Evolutionary conservation across 2,888 invertebrate species (phyloP), one percentile per base, ranked within the genome.

Genomic region (Apocheima hispidaria): DNA sequence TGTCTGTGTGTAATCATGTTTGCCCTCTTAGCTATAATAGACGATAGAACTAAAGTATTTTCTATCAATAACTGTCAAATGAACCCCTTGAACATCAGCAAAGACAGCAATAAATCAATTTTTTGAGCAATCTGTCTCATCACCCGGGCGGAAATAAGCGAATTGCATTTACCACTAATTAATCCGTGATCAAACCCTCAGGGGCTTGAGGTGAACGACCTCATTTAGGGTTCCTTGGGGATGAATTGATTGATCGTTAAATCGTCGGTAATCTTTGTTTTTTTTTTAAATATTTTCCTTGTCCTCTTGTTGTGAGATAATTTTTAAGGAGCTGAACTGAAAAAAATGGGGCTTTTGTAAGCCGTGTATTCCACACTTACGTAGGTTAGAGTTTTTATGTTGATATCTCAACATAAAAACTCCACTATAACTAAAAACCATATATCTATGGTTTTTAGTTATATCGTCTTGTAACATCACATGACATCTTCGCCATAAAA

Each of bases 211-310:
- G 86, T 84, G 75, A 86, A 86, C 77, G 85, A 79, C 84, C 86
- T 86, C 83, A 84, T 86, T 83, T 65, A 68, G 61, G 58, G 63
- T 59, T 60, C 67, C 63, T 63, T 48, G 50, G 62, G 64, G 60
- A 65, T 65, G 60, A 65, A 60, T 56, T 70, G 70, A 70, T 70
- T 68, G 70, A 70, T 70, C 66, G 64, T 60, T 63, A 21, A 21
- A 20, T 6, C 40, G n/a, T 18, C n/a, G 54, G 51, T 66, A 69
- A 65, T 68, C 68, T 50, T 63, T 65, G 66, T 70, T 61, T 63
- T 58, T 63, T 60, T 87, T 87, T 88, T 87, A 87, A 87, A 88
- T 85, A 86, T 86, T 86, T 86, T 83, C 82, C 78, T 58, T 74
- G 70, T 68, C 77, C 5, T 4, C 14, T 35, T 30, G 30, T 30